Evolutionary conservation across 2,888 invertebrate species (phyloP).

Genomic region (Scaptomyza parva): DNA sequence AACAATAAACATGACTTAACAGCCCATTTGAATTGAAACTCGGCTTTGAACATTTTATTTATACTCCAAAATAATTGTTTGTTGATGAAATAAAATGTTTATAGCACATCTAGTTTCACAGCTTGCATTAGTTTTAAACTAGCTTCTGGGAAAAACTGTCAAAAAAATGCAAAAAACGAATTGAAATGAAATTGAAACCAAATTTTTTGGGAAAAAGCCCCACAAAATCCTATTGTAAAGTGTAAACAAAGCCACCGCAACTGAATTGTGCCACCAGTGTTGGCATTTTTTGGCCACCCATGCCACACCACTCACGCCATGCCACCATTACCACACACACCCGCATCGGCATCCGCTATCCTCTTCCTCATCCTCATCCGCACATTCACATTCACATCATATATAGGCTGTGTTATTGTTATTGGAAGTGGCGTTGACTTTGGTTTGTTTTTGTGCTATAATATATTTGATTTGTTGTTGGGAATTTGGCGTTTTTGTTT

Average conservation of each 20-base stretch:
- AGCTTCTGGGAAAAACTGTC: not conserved
- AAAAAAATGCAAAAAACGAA: not conserved
- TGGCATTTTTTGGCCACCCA: slow-evolving; percentile 33
- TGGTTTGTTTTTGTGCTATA: slow-evolving; percentile 78
- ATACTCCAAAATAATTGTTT: not conserved
- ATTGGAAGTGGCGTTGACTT: slow-evolving; percentile 74
- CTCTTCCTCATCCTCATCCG: too few species aligned
- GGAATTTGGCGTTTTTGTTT: slow-evolving; percentile 52
- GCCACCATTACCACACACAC: not conserved
- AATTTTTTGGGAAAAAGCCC: slow-evolving; percentile 22
- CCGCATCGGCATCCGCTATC: not conserved
- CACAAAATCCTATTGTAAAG: slow-evolving; percentile 68
- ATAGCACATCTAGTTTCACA: slow-evolving; percentile 5
- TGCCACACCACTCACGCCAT: not conserved
- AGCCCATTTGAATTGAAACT: slow-evolving; percentile 10
- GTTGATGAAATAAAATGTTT: slow-evolving; percentile 33
- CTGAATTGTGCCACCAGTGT: slow-evolving; percentile 65
- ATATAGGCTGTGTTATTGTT: slow-evolving; percentile 54
- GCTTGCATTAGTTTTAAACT: slow-evolving; percentile 31
- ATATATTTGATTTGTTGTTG: slow-evolving; percentile 80
- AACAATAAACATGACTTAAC: not conserved
- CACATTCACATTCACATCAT: slow-evolving; percentile 2
- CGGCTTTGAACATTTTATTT: not conserved
- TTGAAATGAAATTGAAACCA: not conserved
- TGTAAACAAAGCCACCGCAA: slow-evolving; percentile 79